A percentile compares a stretch with the other conserved stretches of the same genome.
These are phyloP conservation scores for Alectoris magna DNA, from an alignment of 2,797 vertebrate genomes.

Conservation along the genomic window DNA sequence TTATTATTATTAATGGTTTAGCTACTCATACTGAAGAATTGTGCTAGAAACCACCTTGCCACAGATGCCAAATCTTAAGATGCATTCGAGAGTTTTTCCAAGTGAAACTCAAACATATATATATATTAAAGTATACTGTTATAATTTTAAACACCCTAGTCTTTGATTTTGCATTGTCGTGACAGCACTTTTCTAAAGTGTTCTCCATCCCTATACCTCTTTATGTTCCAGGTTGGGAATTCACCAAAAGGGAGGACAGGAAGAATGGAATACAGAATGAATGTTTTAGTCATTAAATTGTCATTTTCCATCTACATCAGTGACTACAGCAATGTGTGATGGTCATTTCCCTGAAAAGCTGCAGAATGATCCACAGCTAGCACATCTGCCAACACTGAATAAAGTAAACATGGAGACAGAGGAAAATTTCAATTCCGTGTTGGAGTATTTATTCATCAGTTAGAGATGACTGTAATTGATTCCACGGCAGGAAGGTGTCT, in stretches of 20 bases:
- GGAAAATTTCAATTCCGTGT: not conserved
- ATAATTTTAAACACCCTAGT: not conserved
- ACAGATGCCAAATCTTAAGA: not conserved
- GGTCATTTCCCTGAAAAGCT: not conserved
- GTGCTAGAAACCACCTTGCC: not conserved
- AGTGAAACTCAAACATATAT: not conserved
- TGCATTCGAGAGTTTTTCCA: not conserved
- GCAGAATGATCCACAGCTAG: not conserved
- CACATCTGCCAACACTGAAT: not conserved
- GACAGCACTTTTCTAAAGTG: not conserved
- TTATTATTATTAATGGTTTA: not conserved
- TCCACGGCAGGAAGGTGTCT: not conserved
- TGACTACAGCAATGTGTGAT: not conserved
- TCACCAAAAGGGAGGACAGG: not conserved
- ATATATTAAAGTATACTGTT: not conserved
- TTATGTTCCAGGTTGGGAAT: not conserved
- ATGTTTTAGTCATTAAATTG: not conserved
- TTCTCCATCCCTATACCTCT: rapidly evolving
- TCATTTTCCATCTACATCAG: not conserved
- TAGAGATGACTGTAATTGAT: slow-evolving; percentile 11
- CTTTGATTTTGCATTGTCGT: not conserved
- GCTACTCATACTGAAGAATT: not conserved
- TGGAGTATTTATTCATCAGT: not conserved
- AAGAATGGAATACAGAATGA: not conserved
- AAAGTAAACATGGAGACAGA: not conserved